A percentile compares a stretch with the other conserved stretches of the same genome.
Conservation (phyloP, 2,888 invertebrate genomes). For the Parthenolecanium corni region DNA sequence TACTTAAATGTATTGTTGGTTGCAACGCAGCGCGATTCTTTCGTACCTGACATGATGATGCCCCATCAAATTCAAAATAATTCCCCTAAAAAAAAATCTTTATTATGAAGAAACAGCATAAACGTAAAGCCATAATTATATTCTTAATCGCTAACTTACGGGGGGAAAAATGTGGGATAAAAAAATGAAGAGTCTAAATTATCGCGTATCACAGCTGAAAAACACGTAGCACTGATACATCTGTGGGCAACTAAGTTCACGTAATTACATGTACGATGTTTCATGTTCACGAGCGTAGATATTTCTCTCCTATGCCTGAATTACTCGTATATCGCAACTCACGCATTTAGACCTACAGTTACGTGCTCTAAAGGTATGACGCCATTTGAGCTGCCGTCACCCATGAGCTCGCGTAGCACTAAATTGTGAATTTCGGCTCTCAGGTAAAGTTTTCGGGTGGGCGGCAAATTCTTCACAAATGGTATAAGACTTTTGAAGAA, state of each 20-base stretch:
- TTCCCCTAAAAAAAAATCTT: too few relatives aligned
- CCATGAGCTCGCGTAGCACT: conserved; percentile 17
- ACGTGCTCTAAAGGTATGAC: conserved; percentile 24
- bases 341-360: conserved; percentile 19
- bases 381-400: neutral
- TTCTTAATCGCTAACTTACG: neutral
- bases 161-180: neutral
- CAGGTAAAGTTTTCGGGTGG: conserved; percentile 11
- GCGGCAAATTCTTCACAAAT: conserved; percentile 11
- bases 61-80: too few relatives aligned
- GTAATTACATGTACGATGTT: neutral
- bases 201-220: neutral
- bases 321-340: too few relatives aligned
- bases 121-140: neutral
- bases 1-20: too few relatives aligned
- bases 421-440: conserved; percentile 21
- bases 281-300: neutral
- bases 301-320: too few relatives aligned
- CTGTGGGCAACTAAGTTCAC: neutral
- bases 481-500: conserved; percentile 23
- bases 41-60: too few relatives aligned
- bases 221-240: neutral
- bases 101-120: too few relatives aligned
- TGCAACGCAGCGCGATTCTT: too few relatives aligned
- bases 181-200: neutral